Conservation (phyloP, 2,888 invertebrate genomes). For the Thalpophila matura region DNA sequence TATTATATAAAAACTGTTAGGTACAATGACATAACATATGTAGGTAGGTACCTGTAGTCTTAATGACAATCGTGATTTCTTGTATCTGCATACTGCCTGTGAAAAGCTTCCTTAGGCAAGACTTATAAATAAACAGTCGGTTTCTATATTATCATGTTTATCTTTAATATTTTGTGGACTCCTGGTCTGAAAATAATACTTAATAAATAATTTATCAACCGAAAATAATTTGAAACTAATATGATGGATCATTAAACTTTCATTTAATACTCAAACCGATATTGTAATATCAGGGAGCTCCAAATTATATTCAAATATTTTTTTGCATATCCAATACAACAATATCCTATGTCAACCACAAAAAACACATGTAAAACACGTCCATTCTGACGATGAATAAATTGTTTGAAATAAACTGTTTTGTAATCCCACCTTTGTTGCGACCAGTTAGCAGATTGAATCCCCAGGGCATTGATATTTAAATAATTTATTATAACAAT, state of each 20-base stretch:
- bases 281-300: not conserved
- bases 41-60: slow-evolving; percentile 1
- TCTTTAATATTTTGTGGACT: too few species aligned
- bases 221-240: too few species aligned
- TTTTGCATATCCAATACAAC: not conserved
- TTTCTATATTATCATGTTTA: too few species aligned
- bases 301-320: not conserved
- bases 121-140: too few species aligned
- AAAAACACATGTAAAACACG: slow-evolving; percentile 27
- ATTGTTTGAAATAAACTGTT: slow-evolving; percentile 58
- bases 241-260: too few species aligned
- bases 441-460: slow-evolving; percentile 67
- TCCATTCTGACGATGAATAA: slow-evolving; percentile 36
- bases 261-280: too few species aligned
- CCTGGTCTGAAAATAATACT: too few species aligned
- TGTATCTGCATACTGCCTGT: too few species aligned
- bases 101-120: too few species aligned
- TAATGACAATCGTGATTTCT: too few species aligned
- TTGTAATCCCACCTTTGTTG: slow-evolving; percentile 72
- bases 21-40: too few species aligned
- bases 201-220: too few species aligned
- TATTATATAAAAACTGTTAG: slow-evolving; percentile 35
- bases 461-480: slow-evolving; percentile 67
- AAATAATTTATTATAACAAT: slow-evolving; percentile 74
- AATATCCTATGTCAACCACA: slow-evolving; percentile 16